phyloP scores from a whole-genome alignment of 2,888 invertebrate species.

The Diogma glabrata region DNA sequence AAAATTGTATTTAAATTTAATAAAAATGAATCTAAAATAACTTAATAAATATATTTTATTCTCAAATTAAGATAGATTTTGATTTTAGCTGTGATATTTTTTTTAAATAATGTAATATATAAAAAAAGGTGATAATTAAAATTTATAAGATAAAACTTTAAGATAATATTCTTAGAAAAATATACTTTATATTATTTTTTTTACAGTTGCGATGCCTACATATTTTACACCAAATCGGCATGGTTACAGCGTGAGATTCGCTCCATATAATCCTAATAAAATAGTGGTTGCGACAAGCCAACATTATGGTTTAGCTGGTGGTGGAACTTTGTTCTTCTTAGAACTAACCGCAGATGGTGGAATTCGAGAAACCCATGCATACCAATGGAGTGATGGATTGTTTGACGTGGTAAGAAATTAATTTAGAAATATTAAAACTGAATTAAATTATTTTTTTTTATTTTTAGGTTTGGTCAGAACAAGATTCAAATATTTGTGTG shows the following conservation, averaged over 20 bases:
- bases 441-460: not conserved
- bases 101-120: too few species aligned
- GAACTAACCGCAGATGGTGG: conserved; percentile 46
- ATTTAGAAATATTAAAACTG: conserved; percentile 14
- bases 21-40: too few species aligned
- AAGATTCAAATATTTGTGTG: conserved; percentile 55
- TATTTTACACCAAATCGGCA: conserved; percentile 63
- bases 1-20: too few species aligned
- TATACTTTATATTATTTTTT: too few species aligned
- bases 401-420: conserved; percentile 56
- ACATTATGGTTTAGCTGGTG: conserved; percentile 67
- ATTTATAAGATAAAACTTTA: too few species aligned
- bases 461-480: conserved; percentile 60
- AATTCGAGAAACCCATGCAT: conserved; percentile 44
- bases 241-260: conserved; percentile 74
- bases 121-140: too few species aligned
- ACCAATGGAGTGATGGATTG: conserved; percentile 65
- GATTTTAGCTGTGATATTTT: too few species aligned
- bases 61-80: too few species aligned
- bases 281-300: conserved; percentile 67
- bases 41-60: too few species aligned
- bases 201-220: conserved; percentile 43
- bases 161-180: too few species aligned
- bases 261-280: conserved; percentile 59
- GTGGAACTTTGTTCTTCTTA: conserved; percentile 62